A percentile compares a stretch with the other conserved stretches of the same genome.
These are phyloP conservation scores for Trichonephila clavipes DNA, from an alignment of 1,140 invertebrate genomes.

Conservation along the genomic window DNA sequence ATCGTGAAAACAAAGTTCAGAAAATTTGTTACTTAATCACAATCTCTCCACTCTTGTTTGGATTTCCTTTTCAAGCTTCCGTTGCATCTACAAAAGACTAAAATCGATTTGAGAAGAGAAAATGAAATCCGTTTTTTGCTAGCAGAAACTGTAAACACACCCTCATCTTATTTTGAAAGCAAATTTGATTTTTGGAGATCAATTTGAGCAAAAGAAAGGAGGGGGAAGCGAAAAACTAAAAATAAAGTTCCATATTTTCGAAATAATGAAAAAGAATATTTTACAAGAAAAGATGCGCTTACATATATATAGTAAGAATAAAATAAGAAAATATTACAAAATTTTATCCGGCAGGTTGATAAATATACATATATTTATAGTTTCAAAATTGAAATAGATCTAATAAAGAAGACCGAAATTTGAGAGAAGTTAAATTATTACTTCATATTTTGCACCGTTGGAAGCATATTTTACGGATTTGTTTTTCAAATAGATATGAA, in stretches of 20 bases:
- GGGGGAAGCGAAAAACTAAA: not conserved
- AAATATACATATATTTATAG: not conserved
- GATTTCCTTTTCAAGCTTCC: not conserved
- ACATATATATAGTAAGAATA: too few relatives aligned
- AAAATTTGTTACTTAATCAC: conserved; percentile 5
- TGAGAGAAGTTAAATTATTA: too few relatives aligned
- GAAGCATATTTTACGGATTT: too few relatives aligned
- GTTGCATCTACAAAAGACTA: not conserved
- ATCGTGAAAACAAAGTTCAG: not conserved
- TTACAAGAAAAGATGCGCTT: not conserved
- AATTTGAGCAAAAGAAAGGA: conserved; percentile 5
- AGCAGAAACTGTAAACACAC: conserved; percentile 18
- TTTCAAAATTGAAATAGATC: not conserved
- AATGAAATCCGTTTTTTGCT: conserved; percentile 23
- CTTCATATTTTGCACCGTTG: too few relatives aligned
- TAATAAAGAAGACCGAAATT: too few relatives aligned
- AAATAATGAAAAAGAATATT: not conserved
- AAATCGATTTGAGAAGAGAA: conserved; percentile 34
- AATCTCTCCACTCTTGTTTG: not conserved
- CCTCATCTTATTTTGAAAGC: conserved; percentile 15
- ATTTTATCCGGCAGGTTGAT: not conserved
- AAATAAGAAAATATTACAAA: not conserved
- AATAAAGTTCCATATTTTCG: not conserved
- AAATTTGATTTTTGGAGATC: conserved; percentile 27
- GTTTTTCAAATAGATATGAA: too few relatives aligned